A percentile compares a stretch with the other conserved stretches of the same genome.
phyloP scores from a whole-genome alignment of 2,797 vertebrate species.

The Chelidonichthys spinosus region DNA sequence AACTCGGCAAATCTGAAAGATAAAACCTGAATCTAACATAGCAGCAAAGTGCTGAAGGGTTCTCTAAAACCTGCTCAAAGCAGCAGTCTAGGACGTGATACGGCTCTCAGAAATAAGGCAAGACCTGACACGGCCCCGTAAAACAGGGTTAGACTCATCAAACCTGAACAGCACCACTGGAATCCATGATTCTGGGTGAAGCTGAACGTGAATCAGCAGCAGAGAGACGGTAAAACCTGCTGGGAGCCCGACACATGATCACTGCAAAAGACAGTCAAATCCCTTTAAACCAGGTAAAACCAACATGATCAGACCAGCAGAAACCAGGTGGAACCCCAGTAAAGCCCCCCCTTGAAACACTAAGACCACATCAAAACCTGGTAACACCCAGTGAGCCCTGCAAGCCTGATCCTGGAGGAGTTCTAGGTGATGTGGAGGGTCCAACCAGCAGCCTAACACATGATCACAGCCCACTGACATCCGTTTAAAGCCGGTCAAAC shows the following conservation, averaged over 20 bases:
- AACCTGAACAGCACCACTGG: not conserved
- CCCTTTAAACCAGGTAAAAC: conserved; percentile 6
- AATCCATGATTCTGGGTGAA: not conserved
- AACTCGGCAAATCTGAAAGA: not conserved
- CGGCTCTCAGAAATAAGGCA: not conserved
- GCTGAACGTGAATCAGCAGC: not conserved
- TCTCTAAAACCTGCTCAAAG: not conserved
- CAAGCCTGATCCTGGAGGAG: too few species aligned
- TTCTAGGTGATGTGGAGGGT: too few species aligned
- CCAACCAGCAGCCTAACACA: conserved; percentile 2
- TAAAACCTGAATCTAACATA: not conserved
- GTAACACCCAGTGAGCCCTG: not conserved
- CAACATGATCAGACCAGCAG: not conserved
- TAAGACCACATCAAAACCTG: not conserved
- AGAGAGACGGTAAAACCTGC: not conserved
- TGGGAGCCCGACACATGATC: not conserved
- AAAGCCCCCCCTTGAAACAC: not conserved
- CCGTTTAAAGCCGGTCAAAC: conserved; percentile 21
- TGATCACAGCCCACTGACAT: conserved; percentile 11
- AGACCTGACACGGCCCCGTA: not conserved
- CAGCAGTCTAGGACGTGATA: not conserved
- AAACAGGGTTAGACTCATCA: not conserved
- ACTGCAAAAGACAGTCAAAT: not conserved
- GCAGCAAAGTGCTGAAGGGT: not conserved
- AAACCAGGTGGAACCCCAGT: not conserved